Evolutionary conservation across 1,140 invertebrate species (phyloP), one percentile per base, ranked within the genome.

Genomic region (Frieseomelitta varia): DNA sequence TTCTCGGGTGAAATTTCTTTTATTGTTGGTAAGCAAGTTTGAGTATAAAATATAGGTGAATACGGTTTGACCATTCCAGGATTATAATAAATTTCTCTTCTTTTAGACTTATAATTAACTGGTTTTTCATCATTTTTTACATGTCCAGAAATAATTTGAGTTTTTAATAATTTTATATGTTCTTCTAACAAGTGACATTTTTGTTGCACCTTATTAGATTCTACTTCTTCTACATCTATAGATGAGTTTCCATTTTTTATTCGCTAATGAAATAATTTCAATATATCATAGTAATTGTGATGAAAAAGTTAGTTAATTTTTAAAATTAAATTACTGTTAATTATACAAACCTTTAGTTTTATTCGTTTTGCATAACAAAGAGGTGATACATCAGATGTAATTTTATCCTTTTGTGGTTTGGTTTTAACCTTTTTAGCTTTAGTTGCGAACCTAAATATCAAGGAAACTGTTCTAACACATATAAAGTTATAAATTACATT

Each of bases 351-450:
- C 87, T 95, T 90, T 11, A 96, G 86, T 81, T 95, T 92, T 73
- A 90, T 75, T 84, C 95, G 92, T 84, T 93, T 94, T 61, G 92
- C 89, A 84, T 95, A 95, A 67, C 94, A 94, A 90, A 97, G 94
- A 90, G 97, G 95, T 0, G 96, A 96, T 6, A 95, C 94, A 79
- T 97, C 95, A 3, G 95, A 96, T 2, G 96, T 91, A 2, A 97
- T 95, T 87, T 96, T 96, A 92, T 98, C 98, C 0, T 97, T 94
- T 78, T 96, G 94, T 0, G 97, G 97, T 85, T 97, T 96, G 81
- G 96, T 97, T 86, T 96, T 96, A 4, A 97, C 95, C n/a, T 94
- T 95, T 92, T 96, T 97, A 0, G 96, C 97, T 88, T 96, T 93
- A 81, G 95, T 95, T 4, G 96, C 97, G 91, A 97, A 97, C 85